These are phyloP conservation scores for Parascotia fuliginaria DNA, from an alignment of 2,888 invertebrate species.

Conservation along the genomic window DNA sequence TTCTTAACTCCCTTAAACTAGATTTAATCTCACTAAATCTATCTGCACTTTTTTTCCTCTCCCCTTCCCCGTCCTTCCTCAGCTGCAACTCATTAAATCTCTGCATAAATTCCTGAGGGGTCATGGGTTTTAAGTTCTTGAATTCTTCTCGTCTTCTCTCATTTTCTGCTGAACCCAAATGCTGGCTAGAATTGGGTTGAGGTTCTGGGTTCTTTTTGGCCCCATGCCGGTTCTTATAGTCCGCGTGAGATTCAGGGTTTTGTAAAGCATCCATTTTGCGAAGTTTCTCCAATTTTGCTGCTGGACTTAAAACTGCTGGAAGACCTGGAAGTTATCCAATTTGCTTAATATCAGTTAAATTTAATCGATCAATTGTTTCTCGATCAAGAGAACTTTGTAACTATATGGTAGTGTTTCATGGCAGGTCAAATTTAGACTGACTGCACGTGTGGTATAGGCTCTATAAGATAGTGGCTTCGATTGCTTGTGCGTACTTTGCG, in stretches of 20 bases:
- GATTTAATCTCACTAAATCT: slow-evolving; percentile 76
- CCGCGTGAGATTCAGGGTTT: slow-evolving; percentile 50
- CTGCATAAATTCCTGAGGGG: slow-evolving; percentile 62
- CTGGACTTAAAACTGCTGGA: slow-evolving; percentile 69
- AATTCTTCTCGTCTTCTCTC: slow-evolving; percentile 40
- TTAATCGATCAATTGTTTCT: too few relatives aligned
- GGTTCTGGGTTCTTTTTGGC: slow-evolving; percentile 35
- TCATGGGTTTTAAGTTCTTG: slow-evolving; percentile 70
- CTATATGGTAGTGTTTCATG: too few relatives aligned
- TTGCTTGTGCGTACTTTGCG: too few relatives aligned
- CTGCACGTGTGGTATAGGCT: too few relatives aligned
- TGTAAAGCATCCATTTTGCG: slow-evolving; percentile 75
- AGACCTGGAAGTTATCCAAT: slow-evolving; percentile 65
- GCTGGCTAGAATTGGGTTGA: slow-evolving; percentile 18
- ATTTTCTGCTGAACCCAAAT: slow-evolving; percentile 16
- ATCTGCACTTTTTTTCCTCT: slow-evolving; percentile 43
- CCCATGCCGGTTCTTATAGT: slow-evolving; percentile 47
- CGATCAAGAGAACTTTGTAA: too few relatives aligned
- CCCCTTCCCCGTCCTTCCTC: slow-evolving; percentile 31
- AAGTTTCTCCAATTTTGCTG: slow-evolving; percentile 78
- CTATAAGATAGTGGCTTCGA: too few relatives aligned
- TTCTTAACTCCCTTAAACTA: slow-evolving; percentile 66
- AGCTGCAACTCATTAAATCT: slow-evolving; percentile 64
- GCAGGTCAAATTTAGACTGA: too few relatives aligned
- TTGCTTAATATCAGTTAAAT: too few relatives aligned